Base-by-base conservation (phyloP, 2,888 invertebrate species). In the Drosophila picticornis region DNA sequence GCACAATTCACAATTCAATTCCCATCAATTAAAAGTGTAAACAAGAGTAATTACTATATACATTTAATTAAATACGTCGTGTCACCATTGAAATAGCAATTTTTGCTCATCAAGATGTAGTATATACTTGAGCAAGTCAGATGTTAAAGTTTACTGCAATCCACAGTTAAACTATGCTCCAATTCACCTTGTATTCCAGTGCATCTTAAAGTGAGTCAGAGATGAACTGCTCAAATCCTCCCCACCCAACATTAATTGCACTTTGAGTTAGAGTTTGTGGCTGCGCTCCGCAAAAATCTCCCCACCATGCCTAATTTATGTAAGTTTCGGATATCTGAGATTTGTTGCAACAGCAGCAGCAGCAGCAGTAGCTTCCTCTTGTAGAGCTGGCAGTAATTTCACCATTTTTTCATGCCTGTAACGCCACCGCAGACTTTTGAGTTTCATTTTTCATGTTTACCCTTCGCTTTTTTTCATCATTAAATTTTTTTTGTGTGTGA, bases 371-470 rank as follows among this genome's bases (percentile, higher is more conserved):
- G 38, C 10, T 9, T 32, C 13, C 25, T 43, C 27, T 52, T 65
- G 52, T 32, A 64, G 50, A 22, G 36, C 46, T 53, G 27, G 31
- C 25, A 40, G 27, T 58, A 40, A 75, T 75, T 75, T 62, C 9
- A 13, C 27, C 11, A 27, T 65, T n/a, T 50, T 16, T 38, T 22
- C n/a, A 22, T 31, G 43, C 36, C 46, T 25, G 22, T n/a, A 34
- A 58, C 52, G 59, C 38, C 57, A 63, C 71, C 76, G 65, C 69
- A 70, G 31, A 68, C 67, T 79, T 75, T 53, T 36, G 55, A 66
- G 50, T 63, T 69, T 69, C 53, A 46, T 53, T 76, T 75, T 76
- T 71, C 25, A 77, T 75, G 51, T 53, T 29, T 61, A 25, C 7
- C 1, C 36, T 25, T 51, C 19, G 7, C 36, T 46, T 27, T 55